Percentiles rank a stretch among this genome's conserved stretches.
Conservation (phyloP, 2,113 vertebrate species). For the Platycercus adscitus region DNA sequence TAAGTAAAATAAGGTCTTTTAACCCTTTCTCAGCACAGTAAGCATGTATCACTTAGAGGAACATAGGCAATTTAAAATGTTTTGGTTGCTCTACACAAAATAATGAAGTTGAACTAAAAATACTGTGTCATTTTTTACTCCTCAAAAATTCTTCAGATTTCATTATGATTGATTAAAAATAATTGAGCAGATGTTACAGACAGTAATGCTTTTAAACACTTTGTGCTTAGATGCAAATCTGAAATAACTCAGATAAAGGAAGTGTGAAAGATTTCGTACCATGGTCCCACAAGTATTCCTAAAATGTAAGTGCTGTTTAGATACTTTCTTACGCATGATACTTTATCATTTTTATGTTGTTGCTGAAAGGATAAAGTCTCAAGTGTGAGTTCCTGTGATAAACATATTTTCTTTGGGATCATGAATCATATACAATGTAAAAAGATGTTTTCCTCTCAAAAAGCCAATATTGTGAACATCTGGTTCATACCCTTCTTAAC, state of each 20-base stretch:
- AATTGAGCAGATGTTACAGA: conserved; percentile 29
- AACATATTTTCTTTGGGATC: conserved; percentile 56
- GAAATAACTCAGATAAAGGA: conserved; percentile 44
- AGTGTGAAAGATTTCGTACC: conserved; percentile 14
- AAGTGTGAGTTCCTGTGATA: conserved; percentile 46
- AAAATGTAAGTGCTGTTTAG: conserved; percentile 43
- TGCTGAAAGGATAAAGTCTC: conserved; percentile 67
- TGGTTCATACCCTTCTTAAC: conserved; percentile 75
- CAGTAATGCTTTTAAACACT: conserved; percentile 2
- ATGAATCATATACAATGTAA: conserved; percentile 56
- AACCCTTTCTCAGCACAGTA: conserved; percentile 2
- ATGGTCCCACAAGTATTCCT: conserved; percentile 24
- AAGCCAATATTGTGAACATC: conserved; percentile 74
- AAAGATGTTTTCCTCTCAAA: conserved; percentile 66
- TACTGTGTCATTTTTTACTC: not conserved
- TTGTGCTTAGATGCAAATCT: conserved; percentile 51
- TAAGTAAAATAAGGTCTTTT: conserved; percentile 16
- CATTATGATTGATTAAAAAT: conserved; percentile 24
- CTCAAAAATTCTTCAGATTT: conserved; percentile 18
- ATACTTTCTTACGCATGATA: not conserved
- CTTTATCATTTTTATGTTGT: conserved; percentile 61
- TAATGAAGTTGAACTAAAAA: not conserved
- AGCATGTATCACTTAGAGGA: not conserved
- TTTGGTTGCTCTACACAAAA: not conserved
- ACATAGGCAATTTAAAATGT: not conserved